These are phyloP conservation scores for Setophaga coronata DNA, from an alignment of 2,113 vertebrate genomes.

Conservation along the genomic window DNA sequence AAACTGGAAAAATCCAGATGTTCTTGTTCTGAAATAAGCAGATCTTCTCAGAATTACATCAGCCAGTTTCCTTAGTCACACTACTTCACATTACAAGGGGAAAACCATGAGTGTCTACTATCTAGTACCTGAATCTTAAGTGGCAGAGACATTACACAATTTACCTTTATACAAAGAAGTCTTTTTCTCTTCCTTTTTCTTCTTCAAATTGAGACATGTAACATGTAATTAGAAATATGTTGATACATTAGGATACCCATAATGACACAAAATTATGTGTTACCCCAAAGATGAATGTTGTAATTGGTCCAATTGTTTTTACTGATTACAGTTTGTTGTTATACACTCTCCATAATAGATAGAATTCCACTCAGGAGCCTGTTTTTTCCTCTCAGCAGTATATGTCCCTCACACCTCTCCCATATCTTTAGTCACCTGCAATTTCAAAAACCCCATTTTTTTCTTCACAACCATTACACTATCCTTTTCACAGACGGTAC, in stretches of 20 bases:
- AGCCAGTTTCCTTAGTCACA: background rate
- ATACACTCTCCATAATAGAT: background rate
- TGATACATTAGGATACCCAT: background rate
- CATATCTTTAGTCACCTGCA: background rate
- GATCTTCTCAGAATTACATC: background rate
- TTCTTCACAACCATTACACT: background rate
- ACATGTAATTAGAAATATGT: background rate
- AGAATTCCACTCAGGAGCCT: background rate
- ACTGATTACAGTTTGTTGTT: background rate
- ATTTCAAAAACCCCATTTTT: background rate
- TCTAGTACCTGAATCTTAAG: background rate
- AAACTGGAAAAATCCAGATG: background rate
- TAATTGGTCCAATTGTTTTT: background rate
- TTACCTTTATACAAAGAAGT: background rate
- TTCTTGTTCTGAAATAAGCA: background rate
- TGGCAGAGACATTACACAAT: background rate
- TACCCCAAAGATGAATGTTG: fast-evolving
- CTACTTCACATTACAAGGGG: background rate
- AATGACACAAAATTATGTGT: background rate
- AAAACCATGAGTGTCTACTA: background rate
- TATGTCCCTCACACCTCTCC: background rate
- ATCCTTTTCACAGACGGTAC: background rate
- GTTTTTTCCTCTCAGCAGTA: background rate
- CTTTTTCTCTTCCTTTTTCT: background rate
- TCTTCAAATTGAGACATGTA: fast-evolving